These are phyloP conservation scores for Hemaris fuciformis DNA, from an alignment of 2,888 invertebrate species.

Conservation along the genomic window DNA sequence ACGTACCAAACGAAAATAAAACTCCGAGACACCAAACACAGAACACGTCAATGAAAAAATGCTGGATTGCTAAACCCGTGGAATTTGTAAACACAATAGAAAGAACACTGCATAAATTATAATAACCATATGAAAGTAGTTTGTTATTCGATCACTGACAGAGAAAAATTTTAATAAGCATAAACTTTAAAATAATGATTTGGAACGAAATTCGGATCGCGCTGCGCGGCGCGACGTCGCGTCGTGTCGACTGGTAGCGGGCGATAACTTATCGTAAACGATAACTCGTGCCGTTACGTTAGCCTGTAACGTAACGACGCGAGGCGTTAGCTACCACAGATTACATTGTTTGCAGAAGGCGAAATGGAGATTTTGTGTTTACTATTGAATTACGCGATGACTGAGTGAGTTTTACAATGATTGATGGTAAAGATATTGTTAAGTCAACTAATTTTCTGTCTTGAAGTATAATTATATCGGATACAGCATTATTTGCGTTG, in stretches of 20 bases:
- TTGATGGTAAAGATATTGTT: neutral
- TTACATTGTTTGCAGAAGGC: conserved; percentile 13
- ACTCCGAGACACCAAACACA: too few relatives aligned
- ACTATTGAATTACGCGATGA: neutral
- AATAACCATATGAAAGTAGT: too few relatives aligned
- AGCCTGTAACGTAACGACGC: conserved; percentile 31
- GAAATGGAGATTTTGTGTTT: neutral
- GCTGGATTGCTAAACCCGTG: neutral
- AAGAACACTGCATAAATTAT: neutral
- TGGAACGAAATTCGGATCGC: too few relatives aligned
- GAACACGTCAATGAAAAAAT: neutral
- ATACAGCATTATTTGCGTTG: neutral
- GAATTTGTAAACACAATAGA: neutral
- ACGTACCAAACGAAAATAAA: neutral
- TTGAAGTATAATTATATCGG: neutral
- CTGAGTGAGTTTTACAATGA: neutral
- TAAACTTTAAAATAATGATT: conserved; percentile 20
- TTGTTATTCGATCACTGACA: neutral
- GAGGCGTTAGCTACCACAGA: conserved; percentile 29
- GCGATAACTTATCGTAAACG: conserved; percentile 33
- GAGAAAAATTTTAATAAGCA: too few relatives aligned
- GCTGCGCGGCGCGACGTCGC: neutral
- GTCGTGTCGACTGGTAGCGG: neutral
- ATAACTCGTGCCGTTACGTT: conserved; percentile 46
- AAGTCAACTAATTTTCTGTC: neutral